These are phyloP conservation scores for Teleiodes luculella DNA, from an alignment of 2,888 invertebrate genomes.

Conservation along the genomic window DNA sequence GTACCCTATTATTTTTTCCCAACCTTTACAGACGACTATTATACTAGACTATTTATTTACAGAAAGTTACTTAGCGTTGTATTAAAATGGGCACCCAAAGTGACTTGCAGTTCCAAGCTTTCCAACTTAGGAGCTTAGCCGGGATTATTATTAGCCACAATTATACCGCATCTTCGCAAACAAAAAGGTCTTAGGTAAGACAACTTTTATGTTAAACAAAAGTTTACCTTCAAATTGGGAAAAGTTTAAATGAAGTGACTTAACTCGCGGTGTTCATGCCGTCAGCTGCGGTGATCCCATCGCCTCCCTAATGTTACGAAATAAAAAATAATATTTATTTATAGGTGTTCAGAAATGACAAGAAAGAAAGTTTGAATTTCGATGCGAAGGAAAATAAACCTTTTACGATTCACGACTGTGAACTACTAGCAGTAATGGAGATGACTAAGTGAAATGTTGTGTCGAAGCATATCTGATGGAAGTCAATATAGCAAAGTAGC, in stretches of 20 bases:
- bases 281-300: conserved; percentile 72
- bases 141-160: conserved; percentile 51
- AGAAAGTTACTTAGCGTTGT: conserved; percentile 21
- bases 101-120: conserved; percentile 17
- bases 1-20: conserved; percentile 38
- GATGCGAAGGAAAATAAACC: conserved; percentile 24
- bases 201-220: conserved; percentile 61
- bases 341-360: conserved; percentile 45
- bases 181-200: conserved; percentile 56
- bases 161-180: conserved; percentile 50
- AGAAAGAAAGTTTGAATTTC: conserved; percentile 35
- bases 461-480: too few species aligned
- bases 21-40: neutral
- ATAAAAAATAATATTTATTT: conserved; percentile 66
- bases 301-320: conserved; percentile 62
- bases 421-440: conserved; percentile 42
- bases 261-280: conserved; percentile 61
- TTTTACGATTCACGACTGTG: conserved; percentile 18
- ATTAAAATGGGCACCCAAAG: conserved; percentile 17
- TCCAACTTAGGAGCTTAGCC: conserved; percentile 30
- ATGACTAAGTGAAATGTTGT: conserved; percentile 38
- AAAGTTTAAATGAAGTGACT: conserved; percentile 74
- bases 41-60: conserved; percentile 1
- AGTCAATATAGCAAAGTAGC: too few species aligned
- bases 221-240: conserved; percentile 64